Evolutionary conservation across 2,797 vertebrate genomes (phyloP), one percentile per base, ranked within the genome.

Genomic region (Sebastiscus albofasciatus): DNA sequence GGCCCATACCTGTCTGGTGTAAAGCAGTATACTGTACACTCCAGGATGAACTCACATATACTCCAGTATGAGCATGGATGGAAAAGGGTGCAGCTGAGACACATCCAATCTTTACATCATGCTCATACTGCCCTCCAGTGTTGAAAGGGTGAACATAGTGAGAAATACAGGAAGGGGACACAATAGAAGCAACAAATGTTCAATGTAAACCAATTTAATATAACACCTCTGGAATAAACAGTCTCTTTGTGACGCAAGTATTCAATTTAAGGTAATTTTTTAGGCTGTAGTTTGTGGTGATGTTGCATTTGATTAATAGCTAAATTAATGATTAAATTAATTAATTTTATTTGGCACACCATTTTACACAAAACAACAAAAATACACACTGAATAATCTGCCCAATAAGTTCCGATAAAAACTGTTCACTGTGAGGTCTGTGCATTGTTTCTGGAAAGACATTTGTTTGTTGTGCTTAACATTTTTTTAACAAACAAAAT

Each of bases 61-160:
- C 8, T 20, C 12, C 9, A 26, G 36, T 2, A 26, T 8, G 22
- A 27, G 33, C 33, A 2, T 52, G 9, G 49, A 10, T 52, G 46
- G 64, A 69, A 22, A 29, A 61, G 24, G 16, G 2, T 61, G 42
- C 56, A 70, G 26, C 61, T 60, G 66, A 36, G 33, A 34, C 14
- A n/a, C 7, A 54, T 20, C 16, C 5, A 22, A n/a, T 20, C 8
- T 83, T 72, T 84, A 24, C 70, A 5, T 36, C 74, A 72, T 55
- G 81, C 84, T 86, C 72, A 91, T 76, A 94, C 93, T 95, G 94
- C 92, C 93, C 92, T 82, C 94, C 74, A 92, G 95, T 93, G 92
- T 13, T 58, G 0, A 72, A 76, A 52, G 6, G 46, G 13, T 14
- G 60, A 75, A 83, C 29, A 22, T 6, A 46, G 12, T 14, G 27